phyloP scores from a whole-genome alignment of 2,113 vertebrate genomes.

The Prochilodus magdalenae region DNA sequence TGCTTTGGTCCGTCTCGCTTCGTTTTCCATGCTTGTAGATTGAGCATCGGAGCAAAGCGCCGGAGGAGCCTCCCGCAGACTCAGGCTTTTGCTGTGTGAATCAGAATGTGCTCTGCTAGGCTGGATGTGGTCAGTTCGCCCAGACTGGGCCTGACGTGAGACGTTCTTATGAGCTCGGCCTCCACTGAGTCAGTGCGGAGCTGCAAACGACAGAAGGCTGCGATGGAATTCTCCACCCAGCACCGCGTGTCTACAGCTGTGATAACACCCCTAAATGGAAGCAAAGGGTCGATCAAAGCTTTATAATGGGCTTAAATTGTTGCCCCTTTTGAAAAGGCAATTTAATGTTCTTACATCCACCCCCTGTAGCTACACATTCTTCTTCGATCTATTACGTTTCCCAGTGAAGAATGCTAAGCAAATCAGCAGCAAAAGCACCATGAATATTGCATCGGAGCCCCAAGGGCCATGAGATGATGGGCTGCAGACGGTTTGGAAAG shows the following conservation, averaged over 20 bases:
- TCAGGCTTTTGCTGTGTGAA: not conserved
- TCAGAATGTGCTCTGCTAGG: not conserved
- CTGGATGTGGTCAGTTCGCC: not conserved
- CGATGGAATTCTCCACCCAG: not conserved
- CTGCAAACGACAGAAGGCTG: not conserved
- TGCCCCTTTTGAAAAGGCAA: slow-evolving; percentile 3
- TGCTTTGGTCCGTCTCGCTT: not conserved
- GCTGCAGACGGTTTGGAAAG: slow-evolving; percentile 36
- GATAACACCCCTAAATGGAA: slow-evolving; percentile 37
- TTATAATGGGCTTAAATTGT: slow-evolving; percentile 43
- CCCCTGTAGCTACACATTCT: slow-evolving; percentile 18
- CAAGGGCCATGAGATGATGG: slow-evolving; percentile 42
- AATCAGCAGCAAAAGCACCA: slow-evolving; percentile 45
- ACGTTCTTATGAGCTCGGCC: not conserved
- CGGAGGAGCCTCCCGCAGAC: not conserved
- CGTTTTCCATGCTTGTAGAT: slow-evolving; percentile 1
- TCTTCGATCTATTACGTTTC: slow-evolving; percentile 39
- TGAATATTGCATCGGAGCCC: slow-evolving; percentile 58
- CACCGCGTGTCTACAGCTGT: slow-evolving; percentile 15
- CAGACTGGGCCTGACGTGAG: not conserved
- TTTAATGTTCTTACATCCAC: slow-evolving; percentile 8
- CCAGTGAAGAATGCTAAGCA: slow-evolving; percentile 43
- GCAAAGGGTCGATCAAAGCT: slow-evolving; percentile 29
- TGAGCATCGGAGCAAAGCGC: not conserved
- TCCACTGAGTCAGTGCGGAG: not conserved